These are phyloP conservation scores for Xyliphius kryptos DNA, from an alignment of 2,113 vertebrate species.

Conservation along the genomic window DNA sequence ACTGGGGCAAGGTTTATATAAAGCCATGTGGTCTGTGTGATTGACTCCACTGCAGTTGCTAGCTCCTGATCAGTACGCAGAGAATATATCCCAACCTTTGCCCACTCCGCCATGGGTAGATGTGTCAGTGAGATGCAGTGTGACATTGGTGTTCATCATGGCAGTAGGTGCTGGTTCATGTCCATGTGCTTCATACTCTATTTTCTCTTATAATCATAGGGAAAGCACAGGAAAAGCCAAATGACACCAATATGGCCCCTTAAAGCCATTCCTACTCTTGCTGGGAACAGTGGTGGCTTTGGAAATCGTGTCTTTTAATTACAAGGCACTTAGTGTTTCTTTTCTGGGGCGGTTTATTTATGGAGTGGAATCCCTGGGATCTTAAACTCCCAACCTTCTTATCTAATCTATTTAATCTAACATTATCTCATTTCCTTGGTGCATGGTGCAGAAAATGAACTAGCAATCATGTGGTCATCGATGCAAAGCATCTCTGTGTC, in stretches of 20 bases:
- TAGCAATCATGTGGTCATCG: slow-evolving; percentile 27
- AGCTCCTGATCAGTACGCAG: too few species aligned
- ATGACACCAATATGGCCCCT: too few species aligned
- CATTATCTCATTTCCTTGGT: slow-evolving; percentile 26
- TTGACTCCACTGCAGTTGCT: too few species aligned
- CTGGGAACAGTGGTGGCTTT: slow-evolving; percentile 11
- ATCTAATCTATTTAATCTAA: slow-evolving; percentile 30
- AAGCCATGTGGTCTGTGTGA: slow-evolving; percentile 22
- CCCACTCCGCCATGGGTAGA: slow-evolving; percentile 15
- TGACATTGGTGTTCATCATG: slow-evolving; percentile 24
- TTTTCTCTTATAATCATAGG: too few species aligned
- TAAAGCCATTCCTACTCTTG: too few species aligned
- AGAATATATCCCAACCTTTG: too few species aligned
- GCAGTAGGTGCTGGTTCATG: slow-evolving; percentile 19
- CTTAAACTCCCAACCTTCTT: slow-evolving; percentile 14
- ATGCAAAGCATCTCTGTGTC: slow-evolving; percentile 13
- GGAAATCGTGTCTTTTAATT: slow-evolving; percentile 14
- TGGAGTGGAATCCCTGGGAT: slow-evolving; percentile 19
- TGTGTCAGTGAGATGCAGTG: slow-evolving; percentile 22
- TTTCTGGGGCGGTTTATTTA: slow-evolving; percentile 21
- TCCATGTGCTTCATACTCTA: neutral
- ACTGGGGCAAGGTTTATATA: slow-evolving; percentile 11
- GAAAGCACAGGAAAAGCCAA: too few species aligned
- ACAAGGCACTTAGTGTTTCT: slow-evolving; percentile 10
- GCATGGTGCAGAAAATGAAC: slow-evolving; percentile 28